Base-by-base conservation (phyloP, 2,888 invertebrate species). In the Mylabris sibirica region DNA sequence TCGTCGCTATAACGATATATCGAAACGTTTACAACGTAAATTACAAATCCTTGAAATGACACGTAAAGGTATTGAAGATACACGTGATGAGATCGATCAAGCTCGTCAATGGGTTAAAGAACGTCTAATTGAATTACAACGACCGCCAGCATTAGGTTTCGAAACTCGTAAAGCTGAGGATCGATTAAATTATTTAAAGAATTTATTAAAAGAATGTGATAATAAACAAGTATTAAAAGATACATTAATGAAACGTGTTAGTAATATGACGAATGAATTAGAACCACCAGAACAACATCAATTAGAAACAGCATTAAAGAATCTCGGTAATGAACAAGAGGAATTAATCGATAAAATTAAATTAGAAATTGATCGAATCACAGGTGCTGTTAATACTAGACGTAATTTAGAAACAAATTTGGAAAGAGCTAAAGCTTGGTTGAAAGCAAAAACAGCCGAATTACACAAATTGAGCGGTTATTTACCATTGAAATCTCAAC, bases 271-370 rank as follows among this genome's bases (percentile, higher is more conserved):
- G 79, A 90, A 93, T 69, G 96, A 96, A 82, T 84, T 97, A 44
- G 96, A 97, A 82, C 91, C 93, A 6, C 89, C 91, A 0, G 97
- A 97, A 83, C 92, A 94, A 75, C 91, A 92, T 75, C 91, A 93
- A 80, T 84, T 97, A 62, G 93, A 95, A 80, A 88, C 89, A 0
- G 89, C 92, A 41, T 84, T 96, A 53, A 90, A 90, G 72, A 90
- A 91, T 78, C 84, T 97, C 0, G 89, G 91, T 24, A 87, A 88
- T 0, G 93, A 95, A 79, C 95, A 95, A 78, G 91, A 90, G 68
- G 90, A 92, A 78, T 84, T 97, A 1, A 89, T 90, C 1, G 88
- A 89, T 0, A 88, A 91, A 4, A 86, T 95, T 1, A 92, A 92
- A 79, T 89, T 90, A 72, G 93, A 93, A 84, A 90, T 94, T 67